Conservation (phyloP, 2,797 vertebrate species). For the Cirrhinus molitorella region DNA sequence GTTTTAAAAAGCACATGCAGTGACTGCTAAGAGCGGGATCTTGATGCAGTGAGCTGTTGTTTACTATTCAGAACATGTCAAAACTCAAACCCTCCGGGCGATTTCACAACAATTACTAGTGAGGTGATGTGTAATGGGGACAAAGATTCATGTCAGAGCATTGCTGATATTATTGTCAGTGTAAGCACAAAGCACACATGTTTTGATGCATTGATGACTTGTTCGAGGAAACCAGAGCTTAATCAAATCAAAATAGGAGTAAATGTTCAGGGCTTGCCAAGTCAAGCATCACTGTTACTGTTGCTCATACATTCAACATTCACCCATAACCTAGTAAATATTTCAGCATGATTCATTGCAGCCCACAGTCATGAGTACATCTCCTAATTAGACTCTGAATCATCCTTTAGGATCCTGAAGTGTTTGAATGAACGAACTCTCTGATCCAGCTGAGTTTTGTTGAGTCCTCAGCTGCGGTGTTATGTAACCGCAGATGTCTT, state of each 20-base stretch:
- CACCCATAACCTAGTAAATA: neutral
- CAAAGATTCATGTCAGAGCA: slow-evolving; percentile 2
- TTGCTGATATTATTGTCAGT: neutral
- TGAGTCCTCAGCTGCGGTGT: slow-evolving; percentile 13
- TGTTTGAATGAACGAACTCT: neutral
- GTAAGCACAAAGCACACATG: neutral
- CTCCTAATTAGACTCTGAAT: neutral
- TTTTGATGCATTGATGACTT: neutral
- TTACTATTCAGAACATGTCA: neutral
- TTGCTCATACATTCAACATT: neutral
- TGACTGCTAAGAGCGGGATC: neutral
- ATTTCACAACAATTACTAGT: neutral
- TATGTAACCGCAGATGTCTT: neutral
- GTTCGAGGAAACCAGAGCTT: neutral
- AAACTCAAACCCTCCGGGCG: neutral
- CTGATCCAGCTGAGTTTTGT: neutral
- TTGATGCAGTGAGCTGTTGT: neutral
- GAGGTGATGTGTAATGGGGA: neutral
- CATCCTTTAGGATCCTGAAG: neutral
- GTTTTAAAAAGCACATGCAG: neutral
- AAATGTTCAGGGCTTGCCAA: neutral
- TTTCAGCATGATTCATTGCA: neutral
- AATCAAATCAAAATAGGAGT: neutral
- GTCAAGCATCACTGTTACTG: neutral
- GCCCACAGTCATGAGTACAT: neutral